Conservation (phyloP, 2,888 invertebrate species). For the Sphinx pinastri region DNA sequence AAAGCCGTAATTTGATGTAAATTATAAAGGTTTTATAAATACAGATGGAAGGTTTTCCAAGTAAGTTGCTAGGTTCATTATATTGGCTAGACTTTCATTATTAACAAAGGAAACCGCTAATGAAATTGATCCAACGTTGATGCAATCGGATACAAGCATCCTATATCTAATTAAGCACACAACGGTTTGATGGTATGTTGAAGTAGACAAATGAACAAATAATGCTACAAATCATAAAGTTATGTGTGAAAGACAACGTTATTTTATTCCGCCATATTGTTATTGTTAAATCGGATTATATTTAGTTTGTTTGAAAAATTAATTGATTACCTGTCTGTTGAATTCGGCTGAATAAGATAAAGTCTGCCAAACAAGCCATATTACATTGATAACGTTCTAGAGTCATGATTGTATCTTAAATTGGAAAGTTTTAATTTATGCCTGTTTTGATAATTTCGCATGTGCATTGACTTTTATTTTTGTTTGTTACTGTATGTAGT, state of each 20-base stretch:
- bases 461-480: no score
- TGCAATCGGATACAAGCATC: constrained; percentile 14
- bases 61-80: background rate
- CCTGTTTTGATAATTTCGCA: no score
- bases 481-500: no score
- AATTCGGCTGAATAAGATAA: background rate
- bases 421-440: no score
- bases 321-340: background rate
- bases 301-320: background rate
- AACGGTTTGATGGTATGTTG: constrained; percentile 3
- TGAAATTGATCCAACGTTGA: constrained; percentile 3
- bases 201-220: background rate
- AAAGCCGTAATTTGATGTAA: no score
- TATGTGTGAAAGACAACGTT: background rate
- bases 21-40: background rate
- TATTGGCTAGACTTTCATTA: constrained; percentile 3
- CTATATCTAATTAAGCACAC: constrained; percentile 3
- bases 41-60: background rate
- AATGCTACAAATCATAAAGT: background rate
- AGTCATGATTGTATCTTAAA: no score
- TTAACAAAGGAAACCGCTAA: constrained; percentile 3
- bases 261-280: background rate
- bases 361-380: background rate
- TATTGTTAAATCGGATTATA: constrained; percentile 4
- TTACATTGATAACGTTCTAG: background rate